phyloP scores from a whole-genome alignment of 2,888 invertebrate genomes.

The Polyommatus icarus region DNA sequence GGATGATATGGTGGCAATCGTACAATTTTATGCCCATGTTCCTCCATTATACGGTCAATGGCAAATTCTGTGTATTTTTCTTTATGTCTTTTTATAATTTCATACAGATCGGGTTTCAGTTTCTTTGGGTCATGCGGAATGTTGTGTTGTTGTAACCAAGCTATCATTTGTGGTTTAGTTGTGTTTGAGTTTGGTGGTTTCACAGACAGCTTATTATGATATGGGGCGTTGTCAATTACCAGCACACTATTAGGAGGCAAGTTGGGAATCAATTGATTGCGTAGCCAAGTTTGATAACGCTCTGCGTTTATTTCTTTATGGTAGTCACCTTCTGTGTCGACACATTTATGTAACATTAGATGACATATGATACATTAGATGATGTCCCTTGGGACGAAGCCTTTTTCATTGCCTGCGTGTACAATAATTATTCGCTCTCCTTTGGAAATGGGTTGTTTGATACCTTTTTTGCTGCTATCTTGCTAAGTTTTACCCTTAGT shows the following conservation, averaged over 20 bases:
- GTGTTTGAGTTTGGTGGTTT: slow-evolving; percentile 33
- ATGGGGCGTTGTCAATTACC: slow-evolving; percentile 32
- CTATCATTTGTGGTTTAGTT: slow-evolving; percentile 31
- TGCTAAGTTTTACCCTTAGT: slow-evolving; percentile 34
- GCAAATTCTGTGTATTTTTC: slow-evolving; percentile 32
- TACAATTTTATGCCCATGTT: slow-evolving; percentile 32
- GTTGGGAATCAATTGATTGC: slow-evolving; percentile 34
- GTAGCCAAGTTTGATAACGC: slow-evolving; percentile 34
- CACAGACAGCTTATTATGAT: slow-evolving; percentile 33
- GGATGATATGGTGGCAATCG: slow-evolving; percentile 32
- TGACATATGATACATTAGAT: too few species aligned
- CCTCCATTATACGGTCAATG: slow-evolving; percentile 32
- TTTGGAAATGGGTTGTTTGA: slow-evolving; percentile 33
- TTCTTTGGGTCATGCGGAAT: neutral
- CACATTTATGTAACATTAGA: slow-evolving; percentile 31
- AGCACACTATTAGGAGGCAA: slow-evolving; percentile 32
- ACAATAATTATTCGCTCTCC: slow-evolving; percentile 33
- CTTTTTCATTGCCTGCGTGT: slow-evolving; percentile 35
- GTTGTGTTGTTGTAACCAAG: slow-evolving; percentile 32
- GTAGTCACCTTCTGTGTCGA: slow-evolving; percentile 29
- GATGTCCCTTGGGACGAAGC: slow-evolving; percentile 34
- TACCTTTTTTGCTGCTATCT: slow-evolving; percentile 33
- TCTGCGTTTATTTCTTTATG: slow-evolving; percentile 35
- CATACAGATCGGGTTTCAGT: slow-evolving; percentile 29
- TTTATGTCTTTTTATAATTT: slow-evolving; percentile 34